Percentiles rank a stretch among this genome's conserved stretches.
phyloP scores from a whole-genome alignment of 2,888 invertebrate species.

The Aproaerema taeniolella region DNA sequence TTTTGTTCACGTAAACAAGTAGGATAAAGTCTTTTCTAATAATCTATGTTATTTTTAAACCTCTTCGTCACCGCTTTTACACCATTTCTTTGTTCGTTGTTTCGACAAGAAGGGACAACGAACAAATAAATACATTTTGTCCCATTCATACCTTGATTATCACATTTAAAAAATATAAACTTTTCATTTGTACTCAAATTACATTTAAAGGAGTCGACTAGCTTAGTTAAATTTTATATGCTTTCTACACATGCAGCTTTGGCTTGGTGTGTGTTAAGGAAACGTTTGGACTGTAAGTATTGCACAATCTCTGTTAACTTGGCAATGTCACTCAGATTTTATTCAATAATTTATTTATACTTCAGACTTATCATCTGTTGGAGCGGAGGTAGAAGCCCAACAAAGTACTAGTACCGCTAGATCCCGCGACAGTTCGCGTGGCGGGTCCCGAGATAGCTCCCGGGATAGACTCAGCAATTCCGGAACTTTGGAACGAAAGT shows the following conservation, averaged over 20 bases:
- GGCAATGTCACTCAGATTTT: not conserved
- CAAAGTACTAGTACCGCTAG: conserved; percentile 50
- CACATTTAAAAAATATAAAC: too few species aligned
- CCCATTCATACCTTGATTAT: too few species aligned
- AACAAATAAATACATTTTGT: too few species aligned
- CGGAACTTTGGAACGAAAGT: conserved; percentile 61
- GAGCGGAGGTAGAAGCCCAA: conserved; percentile 80
- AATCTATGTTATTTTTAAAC: too few species aligned
- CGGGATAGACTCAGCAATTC: conserved; percentile 67
- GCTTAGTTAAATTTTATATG: too few species aligned
- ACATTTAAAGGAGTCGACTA: too few species aligned
- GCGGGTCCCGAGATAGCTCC: conserved; percentile 67
- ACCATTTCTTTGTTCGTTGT: too few species aligned
- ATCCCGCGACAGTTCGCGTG: conserved; percentile 66
- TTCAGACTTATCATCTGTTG: conserved; percentile 86
- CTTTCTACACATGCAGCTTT: conserved; percentile 83
- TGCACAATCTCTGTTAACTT: conserved; percentile 5
- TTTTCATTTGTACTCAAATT: too few species aligned
- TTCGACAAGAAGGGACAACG: too few species aligned
- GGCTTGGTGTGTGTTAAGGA: conserved; percentile 95
- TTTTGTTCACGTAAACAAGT: too few species aligned
- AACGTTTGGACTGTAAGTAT: conserved; percentile 92
- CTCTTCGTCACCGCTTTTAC: too few species aligned
- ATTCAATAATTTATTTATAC: not conserved
- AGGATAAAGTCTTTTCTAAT: too few species aligned